Base-by-base conservation (phyloP, 2,888 invertebrate genomes). In the Euproctis similis region DNA sequence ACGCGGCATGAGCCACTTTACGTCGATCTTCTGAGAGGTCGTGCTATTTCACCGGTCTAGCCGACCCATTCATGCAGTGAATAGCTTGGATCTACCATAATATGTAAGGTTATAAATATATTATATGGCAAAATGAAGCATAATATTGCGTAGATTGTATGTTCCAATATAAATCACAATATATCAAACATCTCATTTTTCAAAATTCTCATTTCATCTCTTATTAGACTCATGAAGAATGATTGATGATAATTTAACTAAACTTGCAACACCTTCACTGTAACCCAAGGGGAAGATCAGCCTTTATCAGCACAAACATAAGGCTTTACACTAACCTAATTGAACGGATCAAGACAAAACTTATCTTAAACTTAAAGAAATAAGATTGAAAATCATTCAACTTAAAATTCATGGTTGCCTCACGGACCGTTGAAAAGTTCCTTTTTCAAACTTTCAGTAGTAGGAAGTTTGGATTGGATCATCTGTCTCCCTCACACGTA, bases 221-320 rank as follows among this genome's bases (percentile, higher is more conserved):
- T 71, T 72, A 75, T 74, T 77, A 74, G 63, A 76, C 62, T 60
- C 58, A 46, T 42, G 55, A 68, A 65, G 63, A 57, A 71, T 72
- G 71, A 78, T 75, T 67, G 65, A 74, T 73, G 56, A 64, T 53
- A 21, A n/a, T 46, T 47, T 42, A 49, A 46, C 41, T 48, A 53
- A 11, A 17, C 3, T 8, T 8, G n/a, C 13, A 30, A 31, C 16
- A 26, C 50, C 51, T 54, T 36, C 28, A 30, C 28, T 2, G n/a
- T n/a, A 2, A 19, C n/a, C 8, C 8, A 3, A 17, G 2, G 4
- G 18, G n/a, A 4, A 19, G 8, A 19, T 19, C n/a, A 19, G 8
- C 19, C n/a, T 19, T 19, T 19, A 19, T 19, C n/a, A n/a, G 8
- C 2, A 19, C 4, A n/a, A n/a, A n/a, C 0, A 14, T 30, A 36